A percentile compares a stretch with the other conserved stretches of the same genome.
These are phyloP conservation scores for Phrynocephalus versicolor DNA, from an alignment of 2,113 vertebrate genomes.

Conservation along the genomic window DNA sequence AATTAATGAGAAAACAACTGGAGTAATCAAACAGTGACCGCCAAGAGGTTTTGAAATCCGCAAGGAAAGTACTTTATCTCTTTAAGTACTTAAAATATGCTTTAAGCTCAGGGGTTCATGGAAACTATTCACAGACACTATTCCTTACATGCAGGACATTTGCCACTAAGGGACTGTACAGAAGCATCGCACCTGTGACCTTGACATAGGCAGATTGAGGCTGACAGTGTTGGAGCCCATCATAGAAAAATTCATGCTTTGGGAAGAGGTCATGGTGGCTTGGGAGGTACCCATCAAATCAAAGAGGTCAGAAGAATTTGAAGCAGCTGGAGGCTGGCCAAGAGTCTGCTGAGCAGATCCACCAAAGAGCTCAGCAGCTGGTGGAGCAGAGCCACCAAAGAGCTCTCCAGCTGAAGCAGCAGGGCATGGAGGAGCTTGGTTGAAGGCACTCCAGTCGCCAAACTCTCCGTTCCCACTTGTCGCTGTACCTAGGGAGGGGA, in stretches of 20 bases:
- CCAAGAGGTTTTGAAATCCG: too few relatives aligned
- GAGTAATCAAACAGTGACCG: neutral
- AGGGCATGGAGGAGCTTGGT: constrained; percentile 79
- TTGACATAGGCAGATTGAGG: constrained; percentile 82
- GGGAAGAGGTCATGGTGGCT: constrained; percentile 84
- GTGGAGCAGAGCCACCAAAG: constrained; percentile 69
- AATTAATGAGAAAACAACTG: neutral
- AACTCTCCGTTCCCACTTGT: constrained; percentile 89
- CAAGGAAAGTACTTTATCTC: neutral
- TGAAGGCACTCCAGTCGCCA: constrained; percentile 96
- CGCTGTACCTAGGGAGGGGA: constrained; percentile 67
- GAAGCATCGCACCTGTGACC: constrained; percentile 82
- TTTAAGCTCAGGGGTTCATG: constrained; percentile 6
- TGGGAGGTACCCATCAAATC: constrained; percentile 89
- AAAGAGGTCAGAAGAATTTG: constrained; percentile 85
- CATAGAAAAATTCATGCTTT: constrained; percentile 94
- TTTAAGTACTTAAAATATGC: neutral
- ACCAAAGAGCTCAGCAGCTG: constrained; percentile 62
- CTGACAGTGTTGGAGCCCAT: constrained; percentile 81
- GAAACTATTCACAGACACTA: neutral
- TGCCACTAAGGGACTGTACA: neutral
- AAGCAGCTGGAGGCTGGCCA: constrained; percentile 67
- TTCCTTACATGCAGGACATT: constrained; percentile 9
- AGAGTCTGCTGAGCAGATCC: constrained; percentile 57
- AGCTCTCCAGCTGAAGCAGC: constrained; percentile 71